These are phyloP conservation scores for Caenorhabditis macrosperma DNA, from an alignment of 2,888 invertebrate genomes.

Conservation along the genomic window DNA sequence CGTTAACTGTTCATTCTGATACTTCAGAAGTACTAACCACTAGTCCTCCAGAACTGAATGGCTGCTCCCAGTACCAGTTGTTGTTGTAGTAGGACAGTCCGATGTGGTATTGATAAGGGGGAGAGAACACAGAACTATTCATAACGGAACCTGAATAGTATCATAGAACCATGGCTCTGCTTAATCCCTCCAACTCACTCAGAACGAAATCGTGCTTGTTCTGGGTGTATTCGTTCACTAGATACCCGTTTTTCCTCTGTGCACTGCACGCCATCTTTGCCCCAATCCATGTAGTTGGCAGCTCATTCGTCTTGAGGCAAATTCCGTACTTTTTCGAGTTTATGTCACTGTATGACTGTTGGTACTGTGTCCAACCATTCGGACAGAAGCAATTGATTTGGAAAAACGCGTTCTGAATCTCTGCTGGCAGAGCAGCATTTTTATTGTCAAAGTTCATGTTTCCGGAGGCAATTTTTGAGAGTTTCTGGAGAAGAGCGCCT, in stretches of 20 bases:
- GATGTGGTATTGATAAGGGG: slow-evolving; percentile 23
- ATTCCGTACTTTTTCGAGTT: slow-evolving; percentile 25
- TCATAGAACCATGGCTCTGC: background rate
- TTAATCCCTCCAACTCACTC: background rate
- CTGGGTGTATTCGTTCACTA: slow-evolving; percentile 32
- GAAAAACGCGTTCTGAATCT: slow-evolving; percentile 2
- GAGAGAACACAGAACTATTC: background rate
- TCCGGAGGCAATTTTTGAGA: slow-evolving; percentile 35
- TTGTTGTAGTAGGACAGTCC: slow-evolving; percentile 20
- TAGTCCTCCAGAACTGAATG: background rate
- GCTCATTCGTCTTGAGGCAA: too few relatives aligned
- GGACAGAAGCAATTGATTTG: slow-evolving; percentile 53
- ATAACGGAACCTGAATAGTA: slow-evolving; percentile 10
- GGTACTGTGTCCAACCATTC: slow-evolving; percentile 29
- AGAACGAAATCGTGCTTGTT: slow-evolving; percentile 30
- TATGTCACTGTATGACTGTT: background rate
- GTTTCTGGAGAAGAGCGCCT: slow-evolving; percentile 10
- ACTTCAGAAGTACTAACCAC: background rate
- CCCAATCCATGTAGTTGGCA: slow-evolving; percentile 16
- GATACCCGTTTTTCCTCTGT: slow-evolving; percentile 18
- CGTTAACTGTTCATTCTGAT: background rate
- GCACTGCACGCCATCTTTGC: slow-evolving; percentile 33
- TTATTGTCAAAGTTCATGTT: slow-evolving; percentile 6
- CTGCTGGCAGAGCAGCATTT: too few relatives aligned
- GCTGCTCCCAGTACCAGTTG: slow-evolving; percentile 38